Conservation (phyloP, 2,113 vertebrate genomes). For the Xiphophorus couchianus region DNA sequence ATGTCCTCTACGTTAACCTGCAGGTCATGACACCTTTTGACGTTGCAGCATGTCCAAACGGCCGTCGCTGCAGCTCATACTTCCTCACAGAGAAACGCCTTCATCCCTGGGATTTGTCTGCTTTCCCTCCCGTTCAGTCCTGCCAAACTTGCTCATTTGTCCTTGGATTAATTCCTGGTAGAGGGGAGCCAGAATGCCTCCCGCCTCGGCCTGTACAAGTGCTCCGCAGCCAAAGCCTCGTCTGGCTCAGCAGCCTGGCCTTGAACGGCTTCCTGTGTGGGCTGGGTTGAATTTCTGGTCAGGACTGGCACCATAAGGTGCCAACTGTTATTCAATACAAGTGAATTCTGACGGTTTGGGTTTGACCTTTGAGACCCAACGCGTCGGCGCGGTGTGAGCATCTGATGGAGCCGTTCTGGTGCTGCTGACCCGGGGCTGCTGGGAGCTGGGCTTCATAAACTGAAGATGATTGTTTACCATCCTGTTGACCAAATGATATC, state of each 20-base stretch:
- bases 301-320: slow-evolving; percentile 33
- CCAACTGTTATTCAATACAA: slow-evolving; percentile 18
- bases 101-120: slow-evolving; percentile 27
- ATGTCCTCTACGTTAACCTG: slow-evolving; percentile 56
- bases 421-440: slow-evolving; percentile 32
- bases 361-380: slow-evolving; percentile 30
- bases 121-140: slow-evolving; percentile 35
- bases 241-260: slow-evolving; percentile 46
- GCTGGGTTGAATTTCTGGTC: slow-evolving; percentile 58
- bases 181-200: slow-evolving; percentile 45
- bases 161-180: slow-evolving; percentile 63
- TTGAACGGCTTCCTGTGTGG: slow-evolving; percentile 64
- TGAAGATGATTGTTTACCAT: background rate
- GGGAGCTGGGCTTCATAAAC: background rate
- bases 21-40: slow-evolving; percentile 41
- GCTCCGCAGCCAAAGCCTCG: slow-evolving; percentile 48
- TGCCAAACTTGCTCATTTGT: slow-evolving; percentile 65
- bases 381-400: background rate
- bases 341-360: slow-evolving; percentile 16
- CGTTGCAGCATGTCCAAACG: slow-evolving; percentile 24
- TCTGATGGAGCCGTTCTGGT: background rate
- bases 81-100: slow-evolving; percentile 36
- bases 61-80: slow-evolving; percentile 41
- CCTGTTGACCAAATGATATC: background rate
- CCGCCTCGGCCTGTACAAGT: slow-evolving; percentile 47